A percentile compares a stretch with the other conserved stretches of the same genome.
Evolutionary conservation across 2,797 vertebrate species (phyloP).

Genomic region (Acanthurus tractus): DNA sequence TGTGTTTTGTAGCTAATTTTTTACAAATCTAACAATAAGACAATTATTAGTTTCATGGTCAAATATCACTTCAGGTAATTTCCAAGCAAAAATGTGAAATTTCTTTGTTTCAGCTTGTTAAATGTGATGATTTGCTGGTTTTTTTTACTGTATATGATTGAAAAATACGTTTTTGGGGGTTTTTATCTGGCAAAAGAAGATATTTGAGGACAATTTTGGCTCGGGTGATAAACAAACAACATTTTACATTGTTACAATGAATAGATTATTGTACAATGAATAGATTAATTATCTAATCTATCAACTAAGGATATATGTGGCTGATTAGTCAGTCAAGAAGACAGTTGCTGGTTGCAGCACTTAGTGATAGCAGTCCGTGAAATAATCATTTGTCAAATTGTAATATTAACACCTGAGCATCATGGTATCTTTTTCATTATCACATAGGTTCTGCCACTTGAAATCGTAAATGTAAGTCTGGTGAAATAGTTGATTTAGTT

Average conservation of each 20-base stretch:
- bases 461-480: constrained; percentile 69
- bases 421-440: constrained; percentile 49
- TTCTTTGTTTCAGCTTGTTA: neutral
- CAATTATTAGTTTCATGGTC: neutral
- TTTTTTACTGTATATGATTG: neutral
- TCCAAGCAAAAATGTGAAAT: neutral
- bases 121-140: neutral
- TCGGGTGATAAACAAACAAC: too few relatives aligned
- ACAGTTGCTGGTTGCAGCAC: neutral
- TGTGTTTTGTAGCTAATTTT: neutral
- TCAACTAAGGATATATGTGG: neutral
- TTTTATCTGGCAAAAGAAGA: neutral
- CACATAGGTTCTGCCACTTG: constrained; percentile 62
- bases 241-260: too few relatives aligned
- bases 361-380: neutral
- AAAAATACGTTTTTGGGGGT: neutral
- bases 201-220: neutral
- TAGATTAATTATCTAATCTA: neutral
- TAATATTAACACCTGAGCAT: constrained; percentile 14
- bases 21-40: neutral
- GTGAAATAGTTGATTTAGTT: constrained; percentile 35
- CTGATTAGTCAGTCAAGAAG: neutral
- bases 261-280: too few relatives aligned
- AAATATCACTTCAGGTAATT: neutral
- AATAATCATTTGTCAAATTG: constrained; percentile 17